Conservation (phyloP, 2,113 vertebrate species). For the Syngnathus scovelli region DNA sequence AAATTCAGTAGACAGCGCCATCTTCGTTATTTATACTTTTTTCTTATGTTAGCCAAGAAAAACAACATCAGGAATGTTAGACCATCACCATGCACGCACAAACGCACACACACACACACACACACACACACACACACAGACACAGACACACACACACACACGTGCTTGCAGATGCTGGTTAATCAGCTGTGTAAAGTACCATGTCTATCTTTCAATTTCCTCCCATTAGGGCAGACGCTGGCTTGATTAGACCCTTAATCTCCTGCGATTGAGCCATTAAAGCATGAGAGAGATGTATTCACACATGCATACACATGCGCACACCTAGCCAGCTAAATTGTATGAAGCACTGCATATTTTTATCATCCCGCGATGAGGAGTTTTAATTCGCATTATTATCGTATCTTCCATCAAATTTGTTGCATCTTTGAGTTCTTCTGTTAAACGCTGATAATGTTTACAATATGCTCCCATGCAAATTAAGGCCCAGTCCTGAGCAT, state of each 20-base stretch:
- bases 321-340: conserved; percentile 23
- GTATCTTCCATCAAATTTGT: conserved; percentile 7
- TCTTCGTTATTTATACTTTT: neutral
- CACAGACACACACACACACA: conserved; percentile 24
- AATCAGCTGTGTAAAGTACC: conserved; percentile 94
- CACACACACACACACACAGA: conserved; percentile 17
- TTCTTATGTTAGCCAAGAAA: neutral
- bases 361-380: neutral
- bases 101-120: conserved; percentile 19
- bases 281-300: conserved; percentile 51
- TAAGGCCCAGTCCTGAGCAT: conserved; percentile 29
- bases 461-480: conserved; percentile 12
- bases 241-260: conserved; percentile 96
- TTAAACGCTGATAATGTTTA: conserved; percentile 12
- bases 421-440: conserved; percentile 8
- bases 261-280: conserved; percentile 75
- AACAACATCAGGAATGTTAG: conserved; percentile 2
- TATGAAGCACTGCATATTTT: conserved; percentile 13
- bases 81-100: neutral
- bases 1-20: neutral
- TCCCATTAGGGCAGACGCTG: conserved; percentile 89
- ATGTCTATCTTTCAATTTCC: conserved; percentile 95
- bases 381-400: conserved; percentile 13
- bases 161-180: conserved; percentile 71
- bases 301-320: conserved; percentile 26